Percentiles rank a stretch among this genome's conserved stretches.
Conservation (phyloP, 2,888 invertebrate genomes). For the Pilophorus perplexus region DNA sequence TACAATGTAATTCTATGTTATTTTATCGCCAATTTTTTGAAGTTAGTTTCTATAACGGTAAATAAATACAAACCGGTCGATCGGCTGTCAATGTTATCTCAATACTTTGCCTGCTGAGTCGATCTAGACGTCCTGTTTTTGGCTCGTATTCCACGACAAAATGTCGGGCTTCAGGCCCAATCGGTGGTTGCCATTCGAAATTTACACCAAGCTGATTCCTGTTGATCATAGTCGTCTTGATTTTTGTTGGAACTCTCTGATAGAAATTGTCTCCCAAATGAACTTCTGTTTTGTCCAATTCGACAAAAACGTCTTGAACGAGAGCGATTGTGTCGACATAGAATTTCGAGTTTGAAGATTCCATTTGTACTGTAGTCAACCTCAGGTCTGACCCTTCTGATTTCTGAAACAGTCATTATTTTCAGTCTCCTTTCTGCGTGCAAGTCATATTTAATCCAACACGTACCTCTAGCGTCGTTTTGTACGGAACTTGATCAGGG, state of each 20-base stretch:
- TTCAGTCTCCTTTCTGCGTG: no score
- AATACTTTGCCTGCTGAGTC: background rate
- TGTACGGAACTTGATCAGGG: background rate
- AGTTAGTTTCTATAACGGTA: no score
- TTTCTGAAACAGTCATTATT: background rate
- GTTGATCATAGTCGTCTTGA: slow-evolving; percentile 20
- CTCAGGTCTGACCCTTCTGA: background rate
- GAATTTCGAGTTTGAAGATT: background rate
- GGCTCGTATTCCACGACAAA: slow-evolving; percentile 15
- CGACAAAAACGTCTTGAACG: slow-evolving; percentile 4
- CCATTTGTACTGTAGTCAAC: slow-evolving; percentile 4
- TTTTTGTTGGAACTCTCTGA: slow-evolving; percentile 10
- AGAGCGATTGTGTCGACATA: slow-evolving; percentile 24
- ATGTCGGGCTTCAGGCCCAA: slow-evolving; percentile 7
- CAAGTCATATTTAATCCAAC: no score
- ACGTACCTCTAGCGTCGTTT: background rate
- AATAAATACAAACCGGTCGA: no score
- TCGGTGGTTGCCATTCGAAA: slow-evolving; percentile 23
- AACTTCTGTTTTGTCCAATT: background rate
- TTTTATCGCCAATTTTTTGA: no score
- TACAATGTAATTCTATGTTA: no score
- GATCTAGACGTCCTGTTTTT: background rate
- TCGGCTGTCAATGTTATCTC: slow-evolving; percentile 7
- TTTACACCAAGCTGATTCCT: slow-evolving; percentile 16
- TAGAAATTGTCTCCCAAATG: slow-evolving; percentile 4